These are phyloP conservation scores for Salvelinus namaycush DNA, from an alignment of 2,113 vertebrate species.

Conservation along the genomic window DNA sequence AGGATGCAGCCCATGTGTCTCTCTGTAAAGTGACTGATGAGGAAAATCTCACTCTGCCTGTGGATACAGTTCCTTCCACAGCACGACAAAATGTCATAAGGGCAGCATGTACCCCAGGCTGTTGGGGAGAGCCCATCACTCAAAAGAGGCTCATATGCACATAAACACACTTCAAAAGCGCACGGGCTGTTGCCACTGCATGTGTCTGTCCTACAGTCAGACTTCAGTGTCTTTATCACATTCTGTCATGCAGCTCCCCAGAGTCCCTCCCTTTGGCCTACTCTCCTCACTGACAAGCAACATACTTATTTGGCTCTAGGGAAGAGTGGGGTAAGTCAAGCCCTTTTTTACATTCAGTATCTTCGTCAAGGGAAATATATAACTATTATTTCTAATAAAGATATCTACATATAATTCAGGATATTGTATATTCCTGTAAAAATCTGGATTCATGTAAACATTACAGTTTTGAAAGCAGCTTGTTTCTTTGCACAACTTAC, in stretches of 20 bases:
- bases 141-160: background rate
- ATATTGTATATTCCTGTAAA: no score
- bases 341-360: no score
- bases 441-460: no score
- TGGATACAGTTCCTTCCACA: background rate
- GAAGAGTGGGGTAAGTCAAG: no score
- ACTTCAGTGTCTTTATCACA: background rate
- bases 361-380: no score
- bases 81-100: background rate
- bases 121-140: background rate
- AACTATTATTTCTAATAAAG: no score
- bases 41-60: background rate
- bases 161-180: background rate
- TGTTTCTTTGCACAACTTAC: no score
- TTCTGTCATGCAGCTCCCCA: background rate
- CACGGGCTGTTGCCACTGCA: background rate
- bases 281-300: background rate
- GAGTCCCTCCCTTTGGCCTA: background rate
- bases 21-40: slow-evolving; percentile 5
- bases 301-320: background rate
- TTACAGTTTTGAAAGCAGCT: no score
- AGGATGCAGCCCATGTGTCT: background rate
- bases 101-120: background rate
- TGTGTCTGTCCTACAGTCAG: background rate
- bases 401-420: no score